Evolutionary conservation across 2,888 invertebrate species (phyloP).

Genomic region (Mythimna loreyi): DNA sequence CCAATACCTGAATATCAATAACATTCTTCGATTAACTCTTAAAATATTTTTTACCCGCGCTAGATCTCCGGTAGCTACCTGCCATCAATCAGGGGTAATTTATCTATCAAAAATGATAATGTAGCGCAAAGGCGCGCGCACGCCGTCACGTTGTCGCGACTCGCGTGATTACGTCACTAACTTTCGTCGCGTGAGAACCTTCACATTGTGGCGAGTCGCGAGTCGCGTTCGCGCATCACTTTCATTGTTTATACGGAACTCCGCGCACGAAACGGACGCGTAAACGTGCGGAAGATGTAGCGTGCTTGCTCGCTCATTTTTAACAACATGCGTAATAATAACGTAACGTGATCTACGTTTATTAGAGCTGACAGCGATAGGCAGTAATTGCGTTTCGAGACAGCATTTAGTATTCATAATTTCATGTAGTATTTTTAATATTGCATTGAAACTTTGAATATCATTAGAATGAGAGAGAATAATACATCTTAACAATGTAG

Average conservation of each 20-base stretch:
- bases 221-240: conserved; percentile 80
- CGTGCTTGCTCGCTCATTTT: conserved; percentile 46
- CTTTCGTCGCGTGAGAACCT: conserved; percentile 88
- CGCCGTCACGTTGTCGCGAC: conserved; percentile 58
- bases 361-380: conserved; percentile 16
- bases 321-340: conserved; percentile 45
- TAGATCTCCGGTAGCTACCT: conserved; percentile 22
- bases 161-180: conserved; percentile 78
- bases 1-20: conserved; percentile 5
- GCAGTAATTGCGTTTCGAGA: neutral
- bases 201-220: conserved; percentile 71
- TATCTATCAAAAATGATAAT: conserved; percentile 58
- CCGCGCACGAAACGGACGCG: conserved; percentile 56
- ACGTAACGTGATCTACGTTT: conserved; percentile 38
- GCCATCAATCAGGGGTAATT: conserved; percentile 42
- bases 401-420: neutral
- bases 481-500: conserved; percentile 26
- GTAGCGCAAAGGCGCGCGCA: conserved; percentile 25
- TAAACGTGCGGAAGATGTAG: conserved; percentile 60
- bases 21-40: conserved; percentile 1
- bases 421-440: conserved; percentile 19
- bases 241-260: conserved; percentile 82
- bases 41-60: conserved; percentile 7
- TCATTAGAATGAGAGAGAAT: conserved; percentile 8
- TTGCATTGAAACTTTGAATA: conserved; percentile 1